A percentile compares a stretch with the other conserved stretches of the same genome.
phyloP scores from a whole-genome alignment of 1,140 invertebrate species.

The Holotrichia oblita region DNA sequence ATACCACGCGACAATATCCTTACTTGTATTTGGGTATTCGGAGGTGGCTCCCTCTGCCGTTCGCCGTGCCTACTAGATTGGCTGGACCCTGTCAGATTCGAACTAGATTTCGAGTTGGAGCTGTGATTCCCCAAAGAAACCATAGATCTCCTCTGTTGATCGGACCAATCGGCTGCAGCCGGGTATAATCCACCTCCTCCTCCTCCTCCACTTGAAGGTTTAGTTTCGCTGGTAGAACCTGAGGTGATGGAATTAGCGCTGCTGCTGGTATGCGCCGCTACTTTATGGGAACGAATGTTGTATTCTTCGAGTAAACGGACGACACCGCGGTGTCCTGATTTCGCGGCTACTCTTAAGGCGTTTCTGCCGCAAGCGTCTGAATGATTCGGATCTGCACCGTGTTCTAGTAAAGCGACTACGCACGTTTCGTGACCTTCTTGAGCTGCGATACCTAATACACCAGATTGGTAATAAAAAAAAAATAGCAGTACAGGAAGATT shows the following conservation, averaged over 20 bases:
- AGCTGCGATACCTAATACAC: conserved; percentile 74
- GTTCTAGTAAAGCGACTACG: conserved; percentile 84
- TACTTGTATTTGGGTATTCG: conserved; percentile 48
- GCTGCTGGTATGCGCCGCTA: conserved; percentile 62
- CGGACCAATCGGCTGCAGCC: conserved; percentile 66
- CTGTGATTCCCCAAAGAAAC: conserved; percentile 77
- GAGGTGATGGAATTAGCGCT: conserved; percentile 71
- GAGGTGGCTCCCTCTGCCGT: conserved; percentile 53
- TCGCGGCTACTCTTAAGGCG: conserved; percentile 79
- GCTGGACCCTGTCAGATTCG: conserved; percentile 70
- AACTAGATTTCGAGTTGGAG: conserved; percentile 76
- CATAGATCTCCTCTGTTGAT: conserved; percentile 75
- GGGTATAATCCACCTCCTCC: conserved; percentile 61
- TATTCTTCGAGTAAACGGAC: conserved; percentile 73
- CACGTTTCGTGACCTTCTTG: conserved; percentile 93
- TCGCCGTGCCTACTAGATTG: conserved; percentile 60
- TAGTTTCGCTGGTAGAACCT: conserved; percentile 74
- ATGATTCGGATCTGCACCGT: conserved; percentile 91
- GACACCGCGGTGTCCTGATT: conserved; percentile 79
- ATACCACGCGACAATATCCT: background rate
- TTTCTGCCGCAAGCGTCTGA: conserved; percentile 90
- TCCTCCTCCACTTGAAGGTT: conserved; percentile 64
- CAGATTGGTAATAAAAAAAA: too few species aligned
- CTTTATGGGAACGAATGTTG: conserved; percentile 54
- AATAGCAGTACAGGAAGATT: background rate